Evolutionary conservation across 2,113 vertebrate species (phyloP), one percentile per base, ranked within the genome.

Genomic region (Galeopterus variegatus): DNA sequence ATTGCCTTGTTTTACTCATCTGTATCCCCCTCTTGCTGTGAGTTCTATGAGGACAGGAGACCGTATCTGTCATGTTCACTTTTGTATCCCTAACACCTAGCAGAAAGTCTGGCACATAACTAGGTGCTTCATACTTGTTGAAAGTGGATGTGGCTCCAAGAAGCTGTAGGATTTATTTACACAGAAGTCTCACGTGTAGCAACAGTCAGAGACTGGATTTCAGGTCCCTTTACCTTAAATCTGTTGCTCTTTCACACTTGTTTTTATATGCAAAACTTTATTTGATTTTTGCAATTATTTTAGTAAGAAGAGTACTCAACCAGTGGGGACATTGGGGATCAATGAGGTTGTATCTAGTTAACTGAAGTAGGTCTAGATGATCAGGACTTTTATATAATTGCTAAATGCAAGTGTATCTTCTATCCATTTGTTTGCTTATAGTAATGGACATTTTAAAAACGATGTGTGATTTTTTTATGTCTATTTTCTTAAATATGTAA

Each of bases 361-460:
- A 86, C 80, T 1, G 6, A 89, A 86, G 36, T 31, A 70, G 17
- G 14, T 75, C 65, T 60, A 8, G 24, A 62, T 90, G 8, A 64
- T 48, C 9, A 56, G 21, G 8, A 83, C 62, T 60, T 88, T 28
- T 58, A 2, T 69, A 24, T 64, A 69, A 70, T 79, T 95, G 45
- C 11, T 58, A 41, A 84, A n/a, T 65, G 72, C 5, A 26, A 58
- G 17, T 60, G 1, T 0, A 41, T 94, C 62, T 56, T 93, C 31
- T 45, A 12, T 6, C 54, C 18, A 79, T 96, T 94, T 95, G 36
- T 84, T 91, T 84, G 65, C 21, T 93, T 67, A 84, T 70, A 60
- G 8, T 88, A 88, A 58, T 65, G 56, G 48, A 76, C 14, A 65
- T 58, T 93, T 70, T 31, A 48, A 81, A 50, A 56, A 90, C 56